A percentile compares a stretch with the other conserved stretches of the same genome.
Conservation (phyloP, 2,888 invertebrate species). For the Mythimna pallens region DNA sequence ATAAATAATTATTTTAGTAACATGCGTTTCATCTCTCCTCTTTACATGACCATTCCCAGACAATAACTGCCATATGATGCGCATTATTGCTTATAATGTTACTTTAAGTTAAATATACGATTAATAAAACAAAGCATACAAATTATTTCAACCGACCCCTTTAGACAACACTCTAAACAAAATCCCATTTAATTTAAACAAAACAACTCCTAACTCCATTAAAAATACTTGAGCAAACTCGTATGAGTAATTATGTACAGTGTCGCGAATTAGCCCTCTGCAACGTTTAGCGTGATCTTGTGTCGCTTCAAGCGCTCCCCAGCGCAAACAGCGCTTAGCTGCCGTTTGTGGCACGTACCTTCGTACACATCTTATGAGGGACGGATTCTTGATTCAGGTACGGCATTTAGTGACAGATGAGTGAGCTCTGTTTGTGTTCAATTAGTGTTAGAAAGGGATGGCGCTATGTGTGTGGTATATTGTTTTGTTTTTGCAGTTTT, state of each 20-base stretch:
- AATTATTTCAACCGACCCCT: slow-evolving; percentile 12
- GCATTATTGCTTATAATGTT: neutral
- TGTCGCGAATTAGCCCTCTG: slow-evolving; percentile 69
- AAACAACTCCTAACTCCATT: slow-evolving; percentile 55
- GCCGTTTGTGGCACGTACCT: slow-evolving; percentile 64
- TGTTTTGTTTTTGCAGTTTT: neutral
- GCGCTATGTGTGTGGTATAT: neutral
- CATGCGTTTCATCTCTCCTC: too few relatives aligned
- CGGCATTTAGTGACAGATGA: slow-evolving; percentile 36
- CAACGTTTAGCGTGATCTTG: slow-evolving; percentile 69
- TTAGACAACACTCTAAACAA: slow-evolving; percentile 12
- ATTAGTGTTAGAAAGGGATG: slow-evolving; percentile 31
- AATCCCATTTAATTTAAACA: slow-evolving; percentile 34
- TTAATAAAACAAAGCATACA: slow-evolving; percentile 2
- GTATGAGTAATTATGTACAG: slow-evolving; percentile 68
- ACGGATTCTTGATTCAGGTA: slow-evolving; percentile 46
- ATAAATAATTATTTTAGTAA: too few relatives aligned
- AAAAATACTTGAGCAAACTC: slow-evolving; percentile 65
- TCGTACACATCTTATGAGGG: slow-evolving; percentile 57
- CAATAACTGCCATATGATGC: neutral
- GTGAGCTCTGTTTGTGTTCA: slow-evolving; percentile 36
- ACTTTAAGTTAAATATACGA: neutral
- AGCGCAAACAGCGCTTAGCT: slow-evolving; percentile 67
- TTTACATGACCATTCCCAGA: too few relatives aligned
- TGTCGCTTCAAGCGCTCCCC: slow-evolving; percentile 70